Base-by-base conservation (phyloP, 2,797 vertebrate species). In the Oryzias dopingdopingensis region DNA sequence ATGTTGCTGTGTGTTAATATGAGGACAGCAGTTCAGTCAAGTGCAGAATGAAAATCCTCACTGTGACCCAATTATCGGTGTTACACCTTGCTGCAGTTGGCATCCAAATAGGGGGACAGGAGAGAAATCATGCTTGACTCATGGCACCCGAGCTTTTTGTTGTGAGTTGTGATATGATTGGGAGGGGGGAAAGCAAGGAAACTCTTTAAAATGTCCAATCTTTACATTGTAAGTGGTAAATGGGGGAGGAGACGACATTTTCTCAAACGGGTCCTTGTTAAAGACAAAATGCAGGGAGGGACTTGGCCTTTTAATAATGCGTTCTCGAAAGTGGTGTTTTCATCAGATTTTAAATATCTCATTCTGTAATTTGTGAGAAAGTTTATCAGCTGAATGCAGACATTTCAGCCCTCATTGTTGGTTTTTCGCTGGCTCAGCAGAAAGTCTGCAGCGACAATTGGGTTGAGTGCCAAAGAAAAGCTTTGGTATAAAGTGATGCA, bases 51-150 rank as follows among this genome's bases (percentile, higher is more conserved):
- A 84, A 81, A 90, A 85, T 90, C 72, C 76, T 86, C 79, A 81
- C 77, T 80, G 79, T 81, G 82, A 72, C 81, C 85, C 87, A 88
- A 89, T 91, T 89, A 90, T 86, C 81, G 86, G 83, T 59, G 55
- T 83, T 87, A 88, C 89, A 88, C 83, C 88, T 85, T 75, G 75
- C 75, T 81, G 70, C 88, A 82, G 77, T 84, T 81, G 77, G 69
- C 77, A 84, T 90, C 83, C 79, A 88, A 86, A 79, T 59, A 69
- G 49, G 52, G 65, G 67, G 63, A 53, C 16, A 73, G 70, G 64
- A 62, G 74, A 74, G 57, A 59, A 76, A 65, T 67, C 56, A 58
- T 68, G 71, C 49, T 47, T 67, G 66, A 54, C 53, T 71, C 48
- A 62, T 77, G 51, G 55, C 65, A 58, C 79, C 81, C 68, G 59